Percentiles rank a stretch among this genome's conserved stretches.
Evolutionary conservation across 2,113 vertebrate genomes (phyloP).

Genomic region (Peucedramus taeniatus): DNA sequence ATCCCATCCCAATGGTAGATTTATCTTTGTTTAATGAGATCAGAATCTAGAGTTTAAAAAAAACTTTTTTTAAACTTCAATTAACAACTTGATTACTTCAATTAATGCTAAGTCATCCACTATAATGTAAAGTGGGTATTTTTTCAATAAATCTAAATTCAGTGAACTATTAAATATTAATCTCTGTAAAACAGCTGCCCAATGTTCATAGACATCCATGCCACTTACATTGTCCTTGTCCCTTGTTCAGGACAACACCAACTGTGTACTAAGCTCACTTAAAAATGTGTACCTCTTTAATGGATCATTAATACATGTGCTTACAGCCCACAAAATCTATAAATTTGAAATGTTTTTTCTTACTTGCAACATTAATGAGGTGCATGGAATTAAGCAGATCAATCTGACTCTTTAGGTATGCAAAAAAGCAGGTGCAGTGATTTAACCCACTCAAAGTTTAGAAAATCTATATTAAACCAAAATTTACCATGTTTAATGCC

Average conservation of each 20-base stretch:
- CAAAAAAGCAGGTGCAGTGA: not conserved
- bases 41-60: not conserved
- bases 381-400: not conserved
- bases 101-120: not conserved
- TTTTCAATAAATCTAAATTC: not conserved
- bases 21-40: not conserved
- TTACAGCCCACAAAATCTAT: not conserved
- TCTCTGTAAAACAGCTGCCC: not conserved
- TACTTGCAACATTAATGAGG: not conserved
- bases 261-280: not conserved
- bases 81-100: not conserved
- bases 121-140: not conserved
- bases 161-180: not conserved
- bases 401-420: not conserved
- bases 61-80: accelerated
- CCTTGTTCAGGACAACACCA: not conserved
- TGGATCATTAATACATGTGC: not conserved
- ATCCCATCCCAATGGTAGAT: not conserved
- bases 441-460: not conserved
- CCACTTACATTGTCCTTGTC: not conserved
- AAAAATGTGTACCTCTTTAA: not conserved
- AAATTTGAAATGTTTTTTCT: not conserved
- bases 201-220: not conserved
- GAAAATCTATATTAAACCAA: not conserved
- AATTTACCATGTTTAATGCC: not conserved